A percentile compares a stretch with the other conserved stretches of the same genome.
Conservation (phyloP, 2,113 vertebrate species). For the Quiscalus mexicanus region DNA sequence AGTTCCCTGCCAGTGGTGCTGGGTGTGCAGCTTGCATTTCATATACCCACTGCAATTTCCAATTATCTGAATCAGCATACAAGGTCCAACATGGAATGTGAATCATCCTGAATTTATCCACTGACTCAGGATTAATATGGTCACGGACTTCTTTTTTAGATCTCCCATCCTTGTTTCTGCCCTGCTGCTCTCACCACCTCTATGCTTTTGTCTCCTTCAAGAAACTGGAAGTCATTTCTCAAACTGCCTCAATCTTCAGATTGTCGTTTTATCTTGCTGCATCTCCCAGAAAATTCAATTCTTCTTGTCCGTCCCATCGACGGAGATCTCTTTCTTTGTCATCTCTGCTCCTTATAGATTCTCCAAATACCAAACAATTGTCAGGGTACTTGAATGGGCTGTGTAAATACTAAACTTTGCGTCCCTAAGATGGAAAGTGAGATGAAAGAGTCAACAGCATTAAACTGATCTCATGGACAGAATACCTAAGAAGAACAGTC, state of each 20-base stretch:
- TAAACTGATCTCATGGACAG: not conserved
- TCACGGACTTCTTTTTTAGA: not conserved
- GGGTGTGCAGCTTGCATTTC: not conserved
- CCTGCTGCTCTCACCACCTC: not conserved
- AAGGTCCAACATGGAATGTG: not conserved
- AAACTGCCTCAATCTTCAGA: not conserved
- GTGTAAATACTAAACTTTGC: not conserved
- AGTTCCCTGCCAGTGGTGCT: not conserved
- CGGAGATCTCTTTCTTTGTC: not conserved
- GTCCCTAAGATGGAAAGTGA: not conserved
- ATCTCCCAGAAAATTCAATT: not conserved
- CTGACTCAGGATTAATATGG: not conserved
- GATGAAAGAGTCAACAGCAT: not conserved
- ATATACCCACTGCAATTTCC: not conserved
- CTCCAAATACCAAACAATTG: not conserved
- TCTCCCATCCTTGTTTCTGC: not conserved
- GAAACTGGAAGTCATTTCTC: not conserved
- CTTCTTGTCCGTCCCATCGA: not conserved
- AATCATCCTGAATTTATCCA: not conserved
- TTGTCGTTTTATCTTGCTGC: not conserved
- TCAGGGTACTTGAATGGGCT: not conserved
- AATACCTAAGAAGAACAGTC: not conserved
- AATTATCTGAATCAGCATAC: not conserved
- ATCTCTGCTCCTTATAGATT: not conserved
- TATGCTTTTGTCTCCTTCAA: not conserved